phyloP scores from a whole-genome alignment of 1,140 invertebrate genomes.

The Drosophila parvula region DNA sequence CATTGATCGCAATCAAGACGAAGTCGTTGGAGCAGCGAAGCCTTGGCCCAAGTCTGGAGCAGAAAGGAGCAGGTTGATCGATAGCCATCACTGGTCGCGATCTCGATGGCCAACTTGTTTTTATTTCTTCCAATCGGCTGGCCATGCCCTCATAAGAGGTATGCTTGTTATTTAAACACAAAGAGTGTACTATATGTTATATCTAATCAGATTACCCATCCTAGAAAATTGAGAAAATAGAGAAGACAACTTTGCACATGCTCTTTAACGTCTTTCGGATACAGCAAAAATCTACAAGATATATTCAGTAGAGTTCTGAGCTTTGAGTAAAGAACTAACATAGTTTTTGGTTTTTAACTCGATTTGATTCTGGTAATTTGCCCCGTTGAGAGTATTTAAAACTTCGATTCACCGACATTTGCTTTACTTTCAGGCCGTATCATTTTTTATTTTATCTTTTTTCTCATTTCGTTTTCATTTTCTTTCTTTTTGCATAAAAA shows the following conservation, averaged over 20 bases:
- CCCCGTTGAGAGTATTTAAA: conserved; percentile 8
- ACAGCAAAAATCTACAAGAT: neutral
- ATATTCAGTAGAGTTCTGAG: no score
- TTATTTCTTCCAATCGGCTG: conserved; percentile 17
- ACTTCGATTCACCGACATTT: neutral
- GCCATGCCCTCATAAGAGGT: conserved; percentile 19
- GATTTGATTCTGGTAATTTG: no score
- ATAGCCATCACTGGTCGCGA: conserved; percentile 72
- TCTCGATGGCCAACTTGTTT: conserved; percentile 70
- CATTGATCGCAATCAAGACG: conserved; percentile 49
- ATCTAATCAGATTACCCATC: neutral
- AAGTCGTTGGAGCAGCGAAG: neutral
- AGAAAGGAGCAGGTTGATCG: conserved; percentile 60
- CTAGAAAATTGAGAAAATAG: neutral
- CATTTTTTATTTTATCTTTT: conserved; percentile 7
- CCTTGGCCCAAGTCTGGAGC: conserved; percentile 18
- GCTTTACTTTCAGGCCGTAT: conserved; percentile 10
- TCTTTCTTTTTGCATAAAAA: conserved; percentile 73
- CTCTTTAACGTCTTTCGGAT: neutral
- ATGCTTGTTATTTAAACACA: neutral
- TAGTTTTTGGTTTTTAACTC: neutral
- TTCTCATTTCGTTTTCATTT: conserved; percentile 30
- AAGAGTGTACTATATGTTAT: neutral
- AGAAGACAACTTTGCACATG: no score
- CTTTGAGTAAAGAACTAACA: neutral